phyloP scores from a whole-genome alignment of 2,797 vertebrate genomes.

The Lates japonicus region DNA sequence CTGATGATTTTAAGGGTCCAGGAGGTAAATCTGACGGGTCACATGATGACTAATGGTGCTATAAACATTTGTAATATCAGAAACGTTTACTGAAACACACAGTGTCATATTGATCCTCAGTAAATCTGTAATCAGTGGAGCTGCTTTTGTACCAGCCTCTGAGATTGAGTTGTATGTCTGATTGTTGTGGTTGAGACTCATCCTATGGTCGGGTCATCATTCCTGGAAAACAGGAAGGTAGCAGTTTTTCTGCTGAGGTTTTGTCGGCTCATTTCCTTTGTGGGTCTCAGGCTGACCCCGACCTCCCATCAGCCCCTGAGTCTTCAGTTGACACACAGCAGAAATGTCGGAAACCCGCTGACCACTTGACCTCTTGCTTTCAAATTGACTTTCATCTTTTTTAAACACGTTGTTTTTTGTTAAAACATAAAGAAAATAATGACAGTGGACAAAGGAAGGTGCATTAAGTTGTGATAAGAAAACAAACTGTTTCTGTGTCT shows the following conservation, averaged over 20 bases:
- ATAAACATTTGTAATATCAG: too few species aligned
- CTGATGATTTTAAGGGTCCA: neutral
- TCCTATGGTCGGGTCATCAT: constrained; percentile 1
- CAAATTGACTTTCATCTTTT: neutral
- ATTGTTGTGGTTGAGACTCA: neutral
- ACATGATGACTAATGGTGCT: too few species aligned
- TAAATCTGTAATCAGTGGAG: constrained; percentile 1
- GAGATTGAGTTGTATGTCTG: neutral
- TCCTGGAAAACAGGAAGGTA: constrained; percentile 56
- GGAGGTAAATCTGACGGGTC: too few species aligned
- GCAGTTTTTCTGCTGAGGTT: constrained; percentile 73
- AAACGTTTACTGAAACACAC: too few species aligned
- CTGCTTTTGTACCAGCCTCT: neutral
- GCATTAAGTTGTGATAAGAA: neutral
- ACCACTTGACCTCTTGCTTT: neutral
- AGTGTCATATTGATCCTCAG: neutral
- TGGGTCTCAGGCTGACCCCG: constrained; percentile 18
- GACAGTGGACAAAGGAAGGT: neutral
- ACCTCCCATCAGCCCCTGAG: neutral
- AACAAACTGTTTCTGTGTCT: constrained; percentile 9
- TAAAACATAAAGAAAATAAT: neutral
- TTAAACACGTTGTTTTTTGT: neutral
- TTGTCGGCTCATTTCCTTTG: constrained; percentile 51
- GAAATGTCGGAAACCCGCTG: neutral
- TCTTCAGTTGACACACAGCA: constrained; percentile 1